These are phyloP conservation scores for Gasterosteus aculeatus DNA, from an alignment of 2,113 vertebrate genomes.

Conservation along the genomic window DNA sequence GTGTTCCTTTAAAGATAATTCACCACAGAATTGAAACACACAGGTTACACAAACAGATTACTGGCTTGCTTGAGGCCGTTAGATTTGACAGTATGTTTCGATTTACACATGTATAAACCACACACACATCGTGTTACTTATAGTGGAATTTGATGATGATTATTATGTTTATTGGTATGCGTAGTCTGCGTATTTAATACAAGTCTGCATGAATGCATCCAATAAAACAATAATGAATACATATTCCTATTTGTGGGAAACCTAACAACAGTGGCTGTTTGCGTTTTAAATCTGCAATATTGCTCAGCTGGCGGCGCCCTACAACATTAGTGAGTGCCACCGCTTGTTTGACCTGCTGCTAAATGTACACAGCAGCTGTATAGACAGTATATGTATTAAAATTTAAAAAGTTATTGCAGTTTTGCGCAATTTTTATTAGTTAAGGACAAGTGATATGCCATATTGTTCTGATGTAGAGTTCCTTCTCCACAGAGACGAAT, in stretches of 20 bases:
- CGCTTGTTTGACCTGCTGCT: background rate
- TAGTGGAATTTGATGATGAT: no score
- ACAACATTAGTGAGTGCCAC: background rate
- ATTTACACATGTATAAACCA: background rate
- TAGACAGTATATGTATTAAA: background rate
- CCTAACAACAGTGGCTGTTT: background rate
- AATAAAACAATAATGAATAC: background rate
- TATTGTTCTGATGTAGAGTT: background rate
- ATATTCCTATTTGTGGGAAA: background rate
- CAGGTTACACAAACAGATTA: background rate
- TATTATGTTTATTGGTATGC: no score
- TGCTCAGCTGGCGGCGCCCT: conserved; percentile 18
- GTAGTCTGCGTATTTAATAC: background rate
- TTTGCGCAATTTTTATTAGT: background rate
- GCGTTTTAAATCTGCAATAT: background rate
- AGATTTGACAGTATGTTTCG: background rate
- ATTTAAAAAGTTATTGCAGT: background rate
- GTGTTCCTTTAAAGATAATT: background rate
- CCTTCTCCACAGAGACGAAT: background rate
- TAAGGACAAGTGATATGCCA: background rate
- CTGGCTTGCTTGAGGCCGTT: background rate
- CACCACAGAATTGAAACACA: background rate
- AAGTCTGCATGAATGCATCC: background rate
- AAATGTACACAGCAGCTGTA: background rate
- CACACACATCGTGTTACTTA: background rate